phyloP scores from a whole-genome alignment of 2,797 vertebrate genomes.

The Coracias cyanogaster region DNA sequence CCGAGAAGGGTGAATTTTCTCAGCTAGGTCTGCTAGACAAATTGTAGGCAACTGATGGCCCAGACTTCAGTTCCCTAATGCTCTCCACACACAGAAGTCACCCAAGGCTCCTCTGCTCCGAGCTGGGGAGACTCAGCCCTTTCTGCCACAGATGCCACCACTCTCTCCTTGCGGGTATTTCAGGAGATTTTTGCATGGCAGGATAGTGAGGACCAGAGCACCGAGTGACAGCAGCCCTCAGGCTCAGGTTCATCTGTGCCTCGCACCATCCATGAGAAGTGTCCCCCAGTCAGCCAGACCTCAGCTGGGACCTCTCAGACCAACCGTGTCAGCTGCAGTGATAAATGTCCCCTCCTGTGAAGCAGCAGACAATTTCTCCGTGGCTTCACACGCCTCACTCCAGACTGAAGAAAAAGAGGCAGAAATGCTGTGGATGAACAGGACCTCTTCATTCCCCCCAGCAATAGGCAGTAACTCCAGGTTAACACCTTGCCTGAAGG shows the following conservation, averaged over 20 bases:
- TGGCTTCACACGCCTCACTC: not conserved
- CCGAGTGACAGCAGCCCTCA: not conserved
- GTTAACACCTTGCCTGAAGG: not conserved
- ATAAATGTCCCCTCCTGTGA: not conserved
- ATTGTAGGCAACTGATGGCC: accelerated
- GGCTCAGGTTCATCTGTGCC: not conserved
- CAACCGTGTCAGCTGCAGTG: accelerated
- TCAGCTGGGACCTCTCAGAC: not conserved
- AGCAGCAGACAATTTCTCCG: accelerated
- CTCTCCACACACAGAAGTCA: not conserved
- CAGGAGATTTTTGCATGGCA: not conserved
- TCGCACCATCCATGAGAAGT: not conserved
- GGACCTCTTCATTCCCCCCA: not conserved
- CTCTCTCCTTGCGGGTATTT: not conserved
- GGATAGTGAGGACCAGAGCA: not conserved
- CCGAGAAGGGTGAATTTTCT: not conserved
- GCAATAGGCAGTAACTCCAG: not conserved
- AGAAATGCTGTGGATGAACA: not conserved
- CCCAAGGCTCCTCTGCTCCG: not conserved
- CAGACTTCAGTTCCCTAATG: not conserved
- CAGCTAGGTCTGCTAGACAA: not conserved
- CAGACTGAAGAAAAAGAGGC: not conserved
- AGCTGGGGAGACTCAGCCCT: not conserved
- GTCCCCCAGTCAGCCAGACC: not conserved
- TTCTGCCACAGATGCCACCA: not conserved